These are phyloP conservation scores for Saguinus imperator DNA, from an alignment of 2,113 vertebrate species.

Conservation along the genomic window DNA sequence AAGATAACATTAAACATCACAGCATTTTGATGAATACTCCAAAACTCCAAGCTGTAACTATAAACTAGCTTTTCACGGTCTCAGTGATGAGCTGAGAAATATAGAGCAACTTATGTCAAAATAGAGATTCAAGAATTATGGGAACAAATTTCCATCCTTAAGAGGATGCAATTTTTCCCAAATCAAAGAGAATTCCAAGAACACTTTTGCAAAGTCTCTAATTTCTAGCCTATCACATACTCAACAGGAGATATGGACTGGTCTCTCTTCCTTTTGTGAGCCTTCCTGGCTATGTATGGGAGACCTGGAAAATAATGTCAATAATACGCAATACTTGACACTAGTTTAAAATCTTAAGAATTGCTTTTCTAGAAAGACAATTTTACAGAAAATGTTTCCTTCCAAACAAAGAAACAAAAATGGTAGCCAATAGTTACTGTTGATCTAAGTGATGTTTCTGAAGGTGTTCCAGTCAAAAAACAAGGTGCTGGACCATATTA, in stretches of 20 bases:
- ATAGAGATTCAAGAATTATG: not conserved
- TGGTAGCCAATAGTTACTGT: not conserved
- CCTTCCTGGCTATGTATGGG: not conserved
- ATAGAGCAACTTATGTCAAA: not conserved
- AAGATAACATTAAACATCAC: not conserved
- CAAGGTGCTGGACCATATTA: not conserved
- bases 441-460: not conserved
- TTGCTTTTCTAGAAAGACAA: slow-evolving; percentile 28
- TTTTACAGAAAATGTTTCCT: not conserved
- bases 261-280: not conserved
- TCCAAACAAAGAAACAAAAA: slow-evolving; percentile 4
- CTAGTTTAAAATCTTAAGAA: not conserved
- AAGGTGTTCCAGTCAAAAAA: not conserved
- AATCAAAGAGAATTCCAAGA: slow-evolving; percentile 7
- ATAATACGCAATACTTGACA: not conserved
- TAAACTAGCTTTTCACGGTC: not conserved
- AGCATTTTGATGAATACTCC: not conserved
- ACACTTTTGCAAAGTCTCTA: not conserved
- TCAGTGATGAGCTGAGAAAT: not conserved
- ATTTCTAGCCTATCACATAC: not conserved
- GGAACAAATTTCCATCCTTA: not conserved
- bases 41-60: not conserved
- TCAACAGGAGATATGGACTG: not conserved
- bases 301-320: not conserved
- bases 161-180: not conserved